Base-by-base conservation (phyloP, 2,113 vertebrate species). In the Atrichornis clamosus region DNA sequence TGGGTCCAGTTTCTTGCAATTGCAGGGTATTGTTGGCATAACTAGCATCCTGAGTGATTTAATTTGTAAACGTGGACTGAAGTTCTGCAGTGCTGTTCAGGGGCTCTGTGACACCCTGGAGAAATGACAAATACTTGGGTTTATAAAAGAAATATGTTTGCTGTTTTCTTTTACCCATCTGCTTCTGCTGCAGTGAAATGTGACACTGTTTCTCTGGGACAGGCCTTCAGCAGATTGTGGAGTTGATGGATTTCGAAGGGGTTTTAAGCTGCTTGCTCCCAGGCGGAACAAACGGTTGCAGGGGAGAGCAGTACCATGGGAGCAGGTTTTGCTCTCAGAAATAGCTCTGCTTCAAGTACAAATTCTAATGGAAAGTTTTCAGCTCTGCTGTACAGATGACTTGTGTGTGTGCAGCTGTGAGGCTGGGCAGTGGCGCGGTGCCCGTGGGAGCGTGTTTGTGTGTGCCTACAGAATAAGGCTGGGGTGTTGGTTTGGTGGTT, bases 251-350 rank as follows among this genome's bases (percentile, higher is more conserved):
- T 94, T 89, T 82, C 1, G 0, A 17, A 81, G 64, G 44, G 28
- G 2, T 84, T 84, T 46, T 33, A 72, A 75, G 62, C 49, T 28
- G 42, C 52, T 88, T 73, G 50, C 65, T 84, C 6, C 17, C 42
- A 81, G 62, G 52, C 15, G 47, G 49, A 91, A 79, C 23, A 47
- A 87, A 84, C 50, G 81, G 56, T 73, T 72, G 87, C 87, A 87
- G 93, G 39, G 13, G 39, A 41, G 39, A 41, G 39, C 39, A 41
- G 60, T 87, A 74, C 32, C 30, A 3, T 2, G 15, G 81, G 84
- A 78, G 64, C 39, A 22, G 69, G 47, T 23, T 39, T 89, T 89
- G 77, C 52, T 84, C 56, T 73, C 37, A n/a, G 85, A 93, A 92
- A 69, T 11, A 80, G n/a, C 49, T 7, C 73, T 77, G 64, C 56